phyloP scores from a whole-genome alignment of 1,140 invertebrate species.

The Brachionus manjavacas region DNA sequence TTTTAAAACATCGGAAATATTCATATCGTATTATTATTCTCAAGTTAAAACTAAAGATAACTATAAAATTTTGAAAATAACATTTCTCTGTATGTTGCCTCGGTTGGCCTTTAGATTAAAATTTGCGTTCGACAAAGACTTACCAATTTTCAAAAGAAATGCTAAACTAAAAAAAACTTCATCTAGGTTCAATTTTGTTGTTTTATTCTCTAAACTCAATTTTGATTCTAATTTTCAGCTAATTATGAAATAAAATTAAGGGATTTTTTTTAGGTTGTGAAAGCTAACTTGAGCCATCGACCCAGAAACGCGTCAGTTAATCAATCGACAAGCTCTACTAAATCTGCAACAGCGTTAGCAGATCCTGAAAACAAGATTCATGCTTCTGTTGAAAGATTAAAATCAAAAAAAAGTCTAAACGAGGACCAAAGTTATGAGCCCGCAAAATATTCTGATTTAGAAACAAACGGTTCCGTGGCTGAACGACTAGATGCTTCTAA shows the following conservation, averaged over 20 bases:
- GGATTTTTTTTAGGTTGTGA: not conserved
- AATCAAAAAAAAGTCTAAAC: not conserved
- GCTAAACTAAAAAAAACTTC: not conserved
- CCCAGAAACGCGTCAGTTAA: not conserved
- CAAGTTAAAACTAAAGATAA: not conserved
- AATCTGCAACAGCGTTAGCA: not conserved
- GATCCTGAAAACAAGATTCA: not conserved
- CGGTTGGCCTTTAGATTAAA: not conserved
- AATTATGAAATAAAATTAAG: not conserved
- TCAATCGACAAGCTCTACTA: not conserved
- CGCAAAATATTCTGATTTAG: not conserved
- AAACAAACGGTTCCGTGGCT: not conserved
- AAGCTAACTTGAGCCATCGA: constrained; percentile 9
- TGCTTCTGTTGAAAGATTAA: not conserved
- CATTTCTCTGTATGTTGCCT: not conserved
- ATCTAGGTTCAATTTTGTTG: not conserved
- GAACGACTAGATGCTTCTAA: not conserved
- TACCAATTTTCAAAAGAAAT: not conserved
- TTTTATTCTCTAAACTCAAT: not conserved
- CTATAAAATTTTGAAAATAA: not conserved
- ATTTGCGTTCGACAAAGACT: not conserved
- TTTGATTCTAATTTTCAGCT: not conserved
- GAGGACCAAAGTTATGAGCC: not conserved
- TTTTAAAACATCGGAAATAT: not conserved
- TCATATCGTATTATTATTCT: not conserved